Conservation (phyloP, 1,140 invertebrate genomes). For the Drosophila bocki region DNA sequence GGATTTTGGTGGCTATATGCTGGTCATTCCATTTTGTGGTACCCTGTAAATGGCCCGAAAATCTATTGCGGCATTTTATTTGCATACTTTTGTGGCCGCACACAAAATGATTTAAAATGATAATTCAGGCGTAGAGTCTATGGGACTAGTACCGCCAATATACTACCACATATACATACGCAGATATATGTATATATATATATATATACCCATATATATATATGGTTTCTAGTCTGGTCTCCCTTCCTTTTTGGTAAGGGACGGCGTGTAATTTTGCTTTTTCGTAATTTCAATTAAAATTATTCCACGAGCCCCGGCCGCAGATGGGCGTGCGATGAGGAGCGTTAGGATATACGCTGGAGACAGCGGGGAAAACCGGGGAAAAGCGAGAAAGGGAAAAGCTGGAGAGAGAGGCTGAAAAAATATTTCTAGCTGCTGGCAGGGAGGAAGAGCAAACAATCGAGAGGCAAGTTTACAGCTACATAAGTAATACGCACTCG, state of each 20-base stretch:
- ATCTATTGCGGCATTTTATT: slow-evolving; percentile 72
- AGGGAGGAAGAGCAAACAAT: slow-evolving; percentile 61
- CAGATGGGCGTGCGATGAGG: slow-evolving; percentile 9
- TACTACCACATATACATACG: slow-evolving; percentile 1
- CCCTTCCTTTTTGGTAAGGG: too few relatives aligned
- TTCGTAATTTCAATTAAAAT: slow-evolving; percentile 81
- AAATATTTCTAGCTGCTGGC: slow-evolving; percentile 35
- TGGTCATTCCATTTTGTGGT: slow-evolving; percentile 34
- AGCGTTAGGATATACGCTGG: background rate
- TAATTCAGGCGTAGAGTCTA: slow-evolving; percentile 55
- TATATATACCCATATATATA: slow-evolving; percentile 9
- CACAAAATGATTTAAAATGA: slow-evolving; percentile 80
- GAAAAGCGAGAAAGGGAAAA: background rate
- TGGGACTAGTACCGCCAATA: slow-evolving; percentile 5
- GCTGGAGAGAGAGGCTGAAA: background rate
- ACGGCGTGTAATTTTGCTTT: slow-evolving; percentile 60
- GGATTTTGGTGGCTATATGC: slow-evolving; percentile 30
- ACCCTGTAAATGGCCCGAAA: slow-evolving; percentile 57
- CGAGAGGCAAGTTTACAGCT: slow-evolving; percentile 75
- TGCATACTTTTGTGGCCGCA: slow-evolving; percentile 71
- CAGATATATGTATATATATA: background rate
- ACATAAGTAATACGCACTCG: slow-evolving; percentile 75
- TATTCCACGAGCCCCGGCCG: slow-evolving; percentile 64
- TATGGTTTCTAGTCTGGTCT: background rate
- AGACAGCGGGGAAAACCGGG: background rate